Evolutionary conservation across 2,888 invertebrate species (phyloP).

Genomic region (Morpho helenor): DNA sequence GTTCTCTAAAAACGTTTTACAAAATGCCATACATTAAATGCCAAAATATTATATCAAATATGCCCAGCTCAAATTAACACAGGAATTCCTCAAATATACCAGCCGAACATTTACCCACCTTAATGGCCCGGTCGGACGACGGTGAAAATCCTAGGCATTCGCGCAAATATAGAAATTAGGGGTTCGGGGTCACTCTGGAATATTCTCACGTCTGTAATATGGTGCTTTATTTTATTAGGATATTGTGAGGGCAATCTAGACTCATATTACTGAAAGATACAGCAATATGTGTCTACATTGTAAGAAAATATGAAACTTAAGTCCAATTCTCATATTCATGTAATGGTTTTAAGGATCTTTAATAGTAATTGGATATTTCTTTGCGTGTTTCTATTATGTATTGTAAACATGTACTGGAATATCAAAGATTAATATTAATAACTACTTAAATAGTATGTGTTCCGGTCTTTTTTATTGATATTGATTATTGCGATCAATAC

Average conservation of each 20-base stretch:
- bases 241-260: conserved; percentile 29
- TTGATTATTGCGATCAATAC: too few species aligned
- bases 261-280: conserved; percentile 13
- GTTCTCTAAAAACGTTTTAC: too few species aligned
- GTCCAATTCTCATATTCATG: background rate
- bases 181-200: conserved; percentile 28
- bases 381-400: too few species aligned
- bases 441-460: too few species aligned
- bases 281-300: too few species aligned
- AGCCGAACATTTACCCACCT: conserved; percentile 42
- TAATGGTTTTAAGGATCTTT: background rate
- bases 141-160: conserved; percentile 51
- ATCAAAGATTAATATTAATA: too few species aligned
- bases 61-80: conserved; percentile 9
- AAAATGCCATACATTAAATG: background rate
- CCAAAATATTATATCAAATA: conserved; percentile 3
- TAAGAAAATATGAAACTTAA: too few species aligned
- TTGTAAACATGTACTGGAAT: too few species aligned
- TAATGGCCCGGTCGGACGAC: conserved; percentile 46
- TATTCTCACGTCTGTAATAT: conserved; percentile 39
- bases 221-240: conserved; percentile 39
- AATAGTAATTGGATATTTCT: too few species aligned
- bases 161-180: conserved; percentile 38
- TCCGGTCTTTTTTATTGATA: too few species aligned
- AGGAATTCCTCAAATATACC: conserved; percentile 20